Base-by-base conservation (phyloP, 2,888 invertebrate genomes). In the Myopa tessellatipennis region DNA sequence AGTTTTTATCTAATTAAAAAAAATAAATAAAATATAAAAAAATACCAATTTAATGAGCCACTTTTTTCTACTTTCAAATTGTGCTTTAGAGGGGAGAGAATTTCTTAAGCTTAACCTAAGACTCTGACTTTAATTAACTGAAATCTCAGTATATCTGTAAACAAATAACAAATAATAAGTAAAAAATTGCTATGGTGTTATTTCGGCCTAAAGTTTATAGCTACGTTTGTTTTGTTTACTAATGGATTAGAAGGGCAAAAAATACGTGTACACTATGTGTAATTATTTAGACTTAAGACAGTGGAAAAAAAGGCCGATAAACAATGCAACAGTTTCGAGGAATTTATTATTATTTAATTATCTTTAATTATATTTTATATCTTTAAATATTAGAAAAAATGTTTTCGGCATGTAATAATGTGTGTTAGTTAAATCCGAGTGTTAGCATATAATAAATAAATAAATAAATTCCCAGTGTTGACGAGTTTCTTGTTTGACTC, bases 101-200 rank as follows among this genome's bases (percentile, higher is more conserved):
- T 14, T 55, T 55, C 16, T 14, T 14, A 55, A n/a, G 52, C n/a
- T n/a, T 55, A 45, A 12, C 5, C 36, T 4, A 70, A 55, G 70
- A 70, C 8, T 34, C 4, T 26, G 60, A 61, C 40, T 61, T 63
- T 73, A 73, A 45, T 73, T 73, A 73, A 60, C 38, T 61, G 72
- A 40, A 72, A 72, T 55, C 60, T 52, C 52, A 69, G 50, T 52
- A 10, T 52, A 69, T n/a, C 26, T 5, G 52, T 52, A 69, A 69
- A 52, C 69, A 69, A 69, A 69, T 69, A 50, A 69, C 5, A 26
- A 65, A 16, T 4, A 34, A 34, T 7, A 26, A 26, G 26, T 26
- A 26, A 45, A 45, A 1, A 45, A 45, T 2, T 45, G 6, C 10
- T 45, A 45, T 45, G 10, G 45, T 45, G 6, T 45, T 45, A 2